A percentile compares a stretch with the other conserved stretches of the same genome.
Conservation (phyloP, 2,888 invertebrate species). For the Cantharis nigra region DNA sequence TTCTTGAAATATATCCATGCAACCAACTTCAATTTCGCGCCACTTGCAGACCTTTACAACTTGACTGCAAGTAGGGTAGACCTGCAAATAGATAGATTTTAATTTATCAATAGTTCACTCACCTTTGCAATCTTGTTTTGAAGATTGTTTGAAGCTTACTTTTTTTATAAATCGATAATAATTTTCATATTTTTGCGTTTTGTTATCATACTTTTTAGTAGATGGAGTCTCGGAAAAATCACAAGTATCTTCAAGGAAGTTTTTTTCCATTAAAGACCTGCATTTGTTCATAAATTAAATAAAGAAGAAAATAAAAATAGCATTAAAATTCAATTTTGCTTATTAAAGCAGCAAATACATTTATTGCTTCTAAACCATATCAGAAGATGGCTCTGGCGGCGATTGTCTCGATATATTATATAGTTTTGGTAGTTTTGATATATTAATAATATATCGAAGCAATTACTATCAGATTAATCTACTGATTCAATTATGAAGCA, state of each 20-base stretch:
- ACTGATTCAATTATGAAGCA: too few species aligned
- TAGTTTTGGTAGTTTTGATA: too few species aligned
- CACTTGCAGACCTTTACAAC: slow-evolving; percentile 74
- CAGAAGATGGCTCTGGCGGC: too few species aligned
- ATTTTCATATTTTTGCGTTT: not conserved
- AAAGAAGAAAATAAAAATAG: not conserved
- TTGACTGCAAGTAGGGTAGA: slow-evolving; percentile 53
- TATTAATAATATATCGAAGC: too few species aligned
- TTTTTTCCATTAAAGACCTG: not conserved
- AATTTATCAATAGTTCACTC: not conserved
- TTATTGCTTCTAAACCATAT: too few species aligned
- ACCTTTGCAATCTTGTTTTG: rapidly evolving
- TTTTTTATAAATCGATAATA: not conserved
- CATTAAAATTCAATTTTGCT: too few species aligned
- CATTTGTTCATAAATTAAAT: not conserved
- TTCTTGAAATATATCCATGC: slow-evolving; percentile 73
- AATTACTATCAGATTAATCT: too few species aligned
- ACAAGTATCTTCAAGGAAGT: not conserved
- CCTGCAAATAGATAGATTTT: not conserved
- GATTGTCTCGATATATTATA: too few species aligned
- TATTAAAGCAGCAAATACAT: too few species aligned
- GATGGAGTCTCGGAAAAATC: not conserved
- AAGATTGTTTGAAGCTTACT: not conserved
- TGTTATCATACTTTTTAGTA: not conserved
- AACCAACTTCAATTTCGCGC: slow-evolving; percentile 64